Percentiles rank a stretch among this genome's conserved stretches.
Evolutionary conservation across 2,888 invertebrate genomes (phyloP).

Genomic region (Pollenia griseotomentosa): DNA sequence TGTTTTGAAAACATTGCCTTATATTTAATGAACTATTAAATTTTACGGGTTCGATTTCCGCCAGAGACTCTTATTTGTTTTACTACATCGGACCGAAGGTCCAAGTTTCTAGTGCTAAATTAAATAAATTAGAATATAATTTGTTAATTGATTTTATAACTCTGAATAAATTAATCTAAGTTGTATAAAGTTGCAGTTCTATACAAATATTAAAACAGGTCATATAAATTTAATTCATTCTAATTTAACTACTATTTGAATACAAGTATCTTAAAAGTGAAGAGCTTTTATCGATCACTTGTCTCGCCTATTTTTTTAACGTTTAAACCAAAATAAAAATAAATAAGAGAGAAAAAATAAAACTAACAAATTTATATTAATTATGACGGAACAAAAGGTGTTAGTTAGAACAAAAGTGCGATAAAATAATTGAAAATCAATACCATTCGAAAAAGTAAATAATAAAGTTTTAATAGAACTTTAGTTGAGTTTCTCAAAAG

Average conservation of each 20-base stretch:
- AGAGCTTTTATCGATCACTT: background rate
- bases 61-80: too few species aligned
- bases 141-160: too few species aligned
- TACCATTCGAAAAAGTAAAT: background rate
- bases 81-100: too few species aligned
- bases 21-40: too few species aligned
- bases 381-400: background rate
- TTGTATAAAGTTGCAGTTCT: too few species aligned
- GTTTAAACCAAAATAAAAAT: background rate
- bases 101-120: too few species aligned
- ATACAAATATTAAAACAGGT: too few species aligned
- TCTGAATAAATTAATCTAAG: too few species aligned
- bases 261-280: background rate
- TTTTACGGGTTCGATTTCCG: too few species aligned
- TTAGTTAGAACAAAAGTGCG: background rate
- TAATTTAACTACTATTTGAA: background rate
- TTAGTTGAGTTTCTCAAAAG: background rate
- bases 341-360: background rate
- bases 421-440: background rate
- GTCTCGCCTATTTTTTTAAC: background rate
- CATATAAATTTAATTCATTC: too few species aligned
- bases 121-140: too few species aligned
- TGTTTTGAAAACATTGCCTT: too few species aligned
- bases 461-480: constrained; percentile 1
- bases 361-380: background rate